Percentiles rank a stretch among this genome's conserved stretches.
Conservation (phyloP, 2,113 vertebrate genomes). For the Ellobius talpinus region DNA sequence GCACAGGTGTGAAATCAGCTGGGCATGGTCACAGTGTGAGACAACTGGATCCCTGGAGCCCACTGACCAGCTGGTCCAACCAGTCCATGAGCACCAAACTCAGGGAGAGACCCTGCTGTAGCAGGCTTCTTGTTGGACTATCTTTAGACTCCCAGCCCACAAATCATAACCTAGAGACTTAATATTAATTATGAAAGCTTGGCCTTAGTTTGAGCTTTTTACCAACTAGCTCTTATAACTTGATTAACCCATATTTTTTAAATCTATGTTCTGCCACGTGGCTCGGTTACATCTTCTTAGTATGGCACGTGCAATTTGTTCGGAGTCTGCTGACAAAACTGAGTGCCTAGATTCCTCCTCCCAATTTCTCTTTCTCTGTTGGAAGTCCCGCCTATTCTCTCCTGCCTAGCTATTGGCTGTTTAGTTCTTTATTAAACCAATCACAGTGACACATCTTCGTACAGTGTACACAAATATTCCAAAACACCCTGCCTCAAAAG, state of each 20-base stretch:
- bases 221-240: neutral
- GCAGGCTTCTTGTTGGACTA: neutral
- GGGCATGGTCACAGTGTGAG: neutral
- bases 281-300: neutral
- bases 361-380: neutral
- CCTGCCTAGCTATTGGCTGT: neutral
- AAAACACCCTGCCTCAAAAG: neutral
- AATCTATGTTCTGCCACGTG: neutral
- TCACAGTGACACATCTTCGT: neutral
- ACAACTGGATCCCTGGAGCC: neutral
- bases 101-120: neutral
- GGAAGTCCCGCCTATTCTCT: neutral
- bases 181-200: neutral
- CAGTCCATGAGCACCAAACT: neutral
- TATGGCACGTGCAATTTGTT: neutral
- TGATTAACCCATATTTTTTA: neutral
- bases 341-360: neutral
- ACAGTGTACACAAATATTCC: neutral
- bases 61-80: no score
- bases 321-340: neutral
- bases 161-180: neutral
- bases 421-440: neutral
- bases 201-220: neutral
- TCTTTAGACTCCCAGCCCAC: rapidly evolving
- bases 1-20: neutral